Conservation (phyloP, 2,888 invertebrate species). For the Ectemnius cavifrons region DNA sequence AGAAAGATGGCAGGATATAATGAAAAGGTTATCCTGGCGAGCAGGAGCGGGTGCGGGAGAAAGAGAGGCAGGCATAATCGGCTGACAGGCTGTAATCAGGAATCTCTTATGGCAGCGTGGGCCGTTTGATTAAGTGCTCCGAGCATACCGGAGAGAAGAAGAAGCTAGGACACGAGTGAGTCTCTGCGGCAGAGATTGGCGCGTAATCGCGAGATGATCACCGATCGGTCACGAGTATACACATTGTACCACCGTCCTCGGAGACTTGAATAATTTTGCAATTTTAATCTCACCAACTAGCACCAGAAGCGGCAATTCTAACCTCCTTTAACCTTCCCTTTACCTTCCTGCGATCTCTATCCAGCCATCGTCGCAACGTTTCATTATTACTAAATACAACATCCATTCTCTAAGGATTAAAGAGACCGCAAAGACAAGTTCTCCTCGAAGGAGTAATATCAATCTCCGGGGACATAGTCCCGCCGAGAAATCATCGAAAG, state of each 20-base stretch:
- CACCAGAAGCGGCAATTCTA: no score
- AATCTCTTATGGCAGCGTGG: conserved; percentile 30
- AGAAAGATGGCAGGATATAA: conserved; percentile 1
- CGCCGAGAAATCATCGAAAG: neutral
- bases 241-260: no score
- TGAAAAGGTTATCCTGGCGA: conserved; percentile 8
- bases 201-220: conserved; percentile 39
- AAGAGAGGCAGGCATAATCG: conserved; percentile 13
- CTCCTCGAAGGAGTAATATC: no score
- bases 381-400: conserved; percentile 26
- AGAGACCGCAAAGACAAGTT: no score
- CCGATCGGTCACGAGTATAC: conserved; percentile 42
- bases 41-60: conserved; percentile 5
- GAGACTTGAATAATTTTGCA: conserved; percentile 44
- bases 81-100: conserved; percentile 18
- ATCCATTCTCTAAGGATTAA: conserved; percentile 24
- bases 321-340: neutral
- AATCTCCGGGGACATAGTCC: no score
- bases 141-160: neutral
- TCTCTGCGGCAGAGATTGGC: conserved; percentile 2
- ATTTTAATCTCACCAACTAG: conserved; percentile 26
- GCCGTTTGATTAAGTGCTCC: conserved; percentile 32
- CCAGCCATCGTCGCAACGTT: conserved; percentile 14
- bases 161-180: neutral
- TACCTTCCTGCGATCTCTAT: conserved; percentile 9